Evolutionary conservation across 64 coral and sea anemone species (phyloP).

Genomic region (Cladopsammia gracilis): DNA sequence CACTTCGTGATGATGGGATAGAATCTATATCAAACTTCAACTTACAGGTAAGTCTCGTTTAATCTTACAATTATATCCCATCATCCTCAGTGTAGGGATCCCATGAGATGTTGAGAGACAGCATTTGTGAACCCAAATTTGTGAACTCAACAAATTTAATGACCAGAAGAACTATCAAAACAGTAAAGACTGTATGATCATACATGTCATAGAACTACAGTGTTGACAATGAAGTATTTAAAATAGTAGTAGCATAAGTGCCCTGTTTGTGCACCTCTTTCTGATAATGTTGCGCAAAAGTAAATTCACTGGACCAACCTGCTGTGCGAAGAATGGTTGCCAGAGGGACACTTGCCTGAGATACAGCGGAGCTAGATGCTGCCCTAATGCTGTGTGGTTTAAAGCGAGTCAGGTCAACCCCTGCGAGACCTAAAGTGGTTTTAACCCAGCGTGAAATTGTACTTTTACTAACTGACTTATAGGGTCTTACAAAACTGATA

Average conservation of each 20-base stretch:
- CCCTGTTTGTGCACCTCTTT: conserved; percentile 9
- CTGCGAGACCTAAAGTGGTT: conserved; percentile 12
- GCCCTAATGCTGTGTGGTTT: conserved; percentile 10
- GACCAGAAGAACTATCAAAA: not conserved
- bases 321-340: conserved; percentile 45
- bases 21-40: not conserved
- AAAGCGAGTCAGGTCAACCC: conserved; percentile 15
- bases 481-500: no score
- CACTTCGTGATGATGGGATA: no score
- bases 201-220: not conserved
- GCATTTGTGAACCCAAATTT: conserved; percentile 19
- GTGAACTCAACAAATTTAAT: not conserved
- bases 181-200: no score
- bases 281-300: not conserved
- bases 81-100: conserved; percentile 29
- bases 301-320: conserved; percentile 22
- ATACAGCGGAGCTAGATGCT: conserved; percentile 55
- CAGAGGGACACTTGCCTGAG: conserved; percentile 14
- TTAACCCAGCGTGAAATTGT: conserved; percentile 15
- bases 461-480: not conserved
- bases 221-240: not conserved
- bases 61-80: not conserved
- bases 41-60: no score
- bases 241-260: not conserved
- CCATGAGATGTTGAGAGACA: conserved; percentile 28